These are phyloP conservation scores for Astropecten irregularis DNA, from an alignment of 53 echinoderm and acorn worm species.

Conservation along the genomic window DNA sequence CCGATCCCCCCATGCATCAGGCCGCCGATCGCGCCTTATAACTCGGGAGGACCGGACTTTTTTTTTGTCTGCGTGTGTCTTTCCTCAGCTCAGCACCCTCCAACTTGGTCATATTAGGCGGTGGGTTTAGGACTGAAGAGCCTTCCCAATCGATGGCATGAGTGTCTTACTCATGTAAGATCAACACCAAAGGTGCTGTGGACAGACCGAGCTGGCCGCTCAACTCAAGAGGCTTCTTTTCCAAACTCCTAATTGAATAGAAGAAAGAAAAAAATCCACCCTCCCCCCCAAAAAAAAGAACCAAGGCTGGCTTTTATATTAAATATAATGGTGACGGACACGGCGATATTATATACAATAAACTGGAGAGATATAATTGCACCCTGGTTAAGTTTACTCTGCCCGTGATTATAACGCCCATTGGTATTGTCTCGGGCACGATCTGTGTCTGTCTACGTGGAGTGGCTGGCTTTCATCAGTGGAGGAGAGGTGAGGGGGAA, in stretches of 20 bases:
- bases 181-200: slow-evolving; percentile 30
- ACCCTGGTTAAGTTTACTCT: slow-evolving; percentile 54
- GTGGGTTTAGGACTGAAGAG: slow-evolving; percentile 21
- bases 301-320: too few relatives aligned
- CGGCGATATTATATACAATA: background rate
- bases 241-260: slow-evolving; percentile 42
- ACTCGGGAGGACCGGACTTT: too few relatives aligned
- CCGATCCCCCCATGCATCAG: too few relatives aligned
- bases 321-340: slow-evolving; percentile 11
- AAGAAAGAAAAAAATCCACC: slow-evolving; percentile 21
- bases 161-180: slow-evolving; percentile 45
- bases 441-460: slow-evolving; percentile 31
- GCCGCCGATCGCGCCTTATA: too few relatives aligned
- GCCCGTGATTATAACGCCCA: background rate
- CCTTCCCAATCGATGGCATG: slow-evolving; percentile 26
- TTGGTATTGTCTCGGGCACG: slow-evolving; percentile 46
- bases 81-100: too few relatives aligned
- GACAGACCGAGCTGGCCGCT: background rate
- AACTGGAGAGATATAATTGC: background rate
- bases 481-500: background rate
- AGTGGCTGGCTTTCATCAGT: slow-evolving; percentile 16
- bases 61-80: too few relatives aligned
- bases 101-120: too few relatives aligned
- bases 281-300: too few relatives aligned
- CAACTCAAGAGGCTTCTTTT: slow-evolving; percentile 37